Percentiles rank a stretch among this genome's conserved stretches.
Conservation (phyloP, 2,888 invertebrate species). For the Drosophila macrothrix region DNA sequence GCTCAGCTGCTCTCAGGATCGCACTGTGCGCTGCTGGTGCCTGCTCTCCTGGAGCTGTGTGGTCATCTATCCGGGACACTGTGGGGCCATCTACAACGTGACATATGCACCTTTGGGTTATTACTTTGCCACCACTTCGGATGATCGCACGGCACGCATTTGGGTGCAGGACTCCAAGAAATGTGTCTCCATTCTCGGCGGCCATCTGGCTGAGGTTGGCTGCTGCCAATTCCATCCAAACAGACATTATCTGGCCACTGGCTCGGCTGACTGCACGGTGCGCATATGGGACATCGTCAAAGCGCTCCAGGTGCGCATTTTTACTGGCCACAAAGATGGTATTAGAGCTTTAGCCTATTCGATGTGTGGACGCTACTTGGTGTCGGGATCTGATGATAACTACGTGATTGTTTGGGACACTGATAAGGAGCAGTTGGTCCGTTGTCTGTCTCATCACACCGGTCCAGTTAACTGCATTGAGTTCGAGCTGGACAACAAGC, state of each 20-base stretch:
- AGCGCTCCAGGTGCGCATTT: constrained; percentile 54
- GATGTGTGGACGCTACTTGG: constrained; percentile 55
- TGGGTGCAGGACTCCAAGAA: constrained; percentile 57
- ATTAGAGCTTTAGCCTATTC: constrained; percentile 51
- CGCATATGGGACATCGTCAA: constrained; percentile 63
- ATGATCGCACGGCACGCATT: constrained; percentile 59
- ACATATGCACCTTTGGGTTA: constrained; percentile 59
- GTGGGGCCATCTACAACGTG: constrained; percentile 42
- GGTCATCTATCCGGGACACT: constrained; percentile 63
- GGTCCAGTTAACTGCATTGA: constrained; percentile 37
- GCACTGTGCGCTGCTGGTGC: constrained; percentile 63
- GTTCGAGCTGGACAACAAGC: constrained; percentile 49
- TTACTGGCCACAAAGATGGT: constrained; percentile 44
- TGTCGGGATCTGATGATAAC: constrained; percentile 53
- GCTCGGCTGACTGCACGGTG: constrained; percentile 62
- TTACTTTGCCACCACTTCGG: constrained; percentile 57
- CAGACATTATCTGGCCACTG: constrained; percentile 64
- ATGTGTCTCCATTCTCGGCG: constrained; percentile 43
- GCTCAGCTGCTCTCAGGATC: constrained; percentile 57
- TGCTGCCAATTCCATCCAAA: constrained; percentile 65
- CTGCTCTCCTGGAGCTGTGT: constrained; percentile 64
- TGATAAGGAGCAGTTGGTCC: constrained; percentile 33
- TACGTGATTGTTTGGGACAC: constrained; percentile 61
- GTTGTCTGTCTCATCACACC: constrained; percentile 39
- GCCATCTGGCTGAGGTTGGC: constrained; percentile 52